Conservation (phyloP, 2,797 vertebrate species). For the Borostomias antarcticus region DNA sequence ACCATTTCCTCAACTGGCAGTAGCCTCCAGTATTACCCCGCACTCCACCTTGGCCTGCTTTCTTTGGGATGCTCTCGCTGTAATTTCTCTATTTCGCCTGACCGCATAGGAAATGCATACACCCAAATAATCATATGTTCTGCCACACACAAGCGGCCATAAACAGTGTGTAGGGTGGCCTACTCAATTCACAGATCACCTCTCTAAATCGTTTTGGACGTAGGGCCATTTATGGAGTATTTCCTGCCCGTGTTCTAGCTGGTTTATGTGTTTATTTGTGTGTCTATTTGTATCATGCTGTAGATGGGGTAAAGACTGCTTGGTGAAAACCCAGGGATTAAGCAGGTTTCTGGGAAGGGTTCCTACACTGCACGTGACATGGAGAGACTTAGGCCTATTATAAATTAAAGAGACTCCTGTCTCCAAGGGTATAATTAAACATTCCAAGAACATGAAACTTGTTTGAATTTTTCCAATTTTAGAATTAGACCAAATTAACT, state of each 20-base stretch:
- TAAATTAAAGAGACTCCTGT: constrained; percentile 54
- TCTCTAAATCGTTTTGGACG: constrained; percentile 46
- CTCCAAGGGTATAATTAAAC: constrained; percentile 72
- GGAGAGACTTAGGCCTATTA: constrained; percentile 38
- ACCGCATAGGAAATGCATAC: constrained; percentile 78
- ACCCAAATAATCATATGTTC: constrained; percentile 82
- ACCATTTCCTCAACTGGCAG: constrained; percentile 67
- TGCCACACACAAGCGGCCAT: constrained; percentile 61
- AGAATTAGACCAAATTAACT: constrained; percentile 78
- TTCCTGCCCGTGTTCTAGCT: constrained; percentile 36
- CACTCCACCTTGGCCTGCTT: constrained; percentile 67
- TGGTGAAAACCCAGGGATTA: constrained; percentile 30
- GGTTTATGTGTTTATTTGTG: constrained; percentile 46
- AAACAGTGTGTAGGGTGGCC: constrained; percentile 68
- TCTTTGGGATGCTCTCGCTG: constrained; percentile 64
- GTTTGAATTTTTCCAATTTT: constrained; percentile 62
- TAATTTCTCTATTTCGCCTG: constrained; percentile 72
- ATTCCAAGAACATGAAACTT: constrained; percentile 54
- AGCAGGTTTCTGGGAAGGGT: constrained; percentile 47
- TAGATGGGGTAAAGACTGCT: constrained; percentile 11
- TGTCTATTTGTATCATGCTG: constrained; percentile 46
- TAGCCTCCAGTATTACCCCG: constrained; percentile 58
- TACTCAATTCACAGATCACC: constrained; percentile 40
- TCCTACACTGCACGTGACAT: constrained; percentile 50
- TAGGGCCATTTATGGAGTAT: constrained; percentile 52